These are phyloP conservation scores for Falco concolor DNA, from an alignment of 2,797 vertebrate species.

Conservation along the genomic window DNA sequence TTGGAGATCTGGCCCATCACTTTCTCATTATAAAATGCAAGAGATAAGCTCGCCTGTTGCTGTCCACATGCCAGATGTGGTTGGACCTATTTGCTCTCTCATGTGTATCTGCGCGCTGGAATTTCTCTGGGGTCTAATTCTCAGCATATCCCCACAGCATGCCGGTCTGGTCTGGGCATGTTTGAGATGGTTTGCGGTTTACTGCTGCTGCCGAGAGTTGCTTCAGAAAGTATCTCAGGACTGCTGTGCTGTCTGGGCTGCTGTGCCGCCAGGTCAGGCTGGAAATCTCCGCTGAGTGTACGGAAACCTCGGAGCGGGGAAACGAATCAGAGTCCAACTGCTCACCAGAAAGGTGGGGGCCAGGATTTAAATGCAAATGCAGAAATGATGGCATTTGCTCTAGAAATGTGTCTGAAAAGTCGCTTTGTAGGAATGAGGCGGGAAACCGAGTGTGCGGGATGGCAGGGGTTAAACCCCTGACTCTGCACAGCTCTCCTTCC, in stretches of 20 bases:
- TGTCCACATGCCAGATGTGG: not conserved
- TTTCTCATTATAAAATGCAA: slow-evolving; percentile 58
- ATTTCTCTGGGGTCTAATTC: slow-evolving; percentile 18
- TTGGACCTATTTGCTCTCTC: not conserved
- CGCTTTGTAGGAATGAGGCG: not conserved
- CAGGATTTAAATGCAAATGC: not conserved
- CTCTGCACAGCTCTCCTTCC: not conserved
- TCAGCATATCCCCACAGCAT: not conserved
- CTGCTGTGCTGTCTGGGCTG: not conserved
- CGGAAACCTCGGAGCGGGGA: not conserved
- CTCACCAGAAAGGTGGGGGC: rapidly evolving
- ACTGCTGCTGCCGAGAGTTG: not conserved
- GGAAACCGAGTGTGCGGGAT: rapidly evolving
- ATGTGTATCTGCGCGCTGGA: not conserved
- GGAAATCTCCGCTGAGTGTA: not conserved
- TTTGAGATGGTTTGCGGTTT: slow-evolving; percentile 2
- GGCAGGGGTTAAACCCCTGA: not conserved
- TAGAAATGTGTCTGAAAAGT: not conserved
- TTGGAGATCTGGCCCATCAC: slow-evolving; percentile 41
- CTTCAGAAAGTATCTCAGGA: not conserved
- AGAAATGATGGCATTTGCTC: not conserved
- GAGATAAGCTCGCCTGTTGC: slow-evolving; percentile 36
- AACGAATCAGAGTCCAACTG: not conserved
- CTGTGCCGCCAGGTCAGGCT: not conserved
- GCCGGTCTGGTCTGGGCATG: not conserved